A percentile compares a stretch with the other conserved stretches of the same genome.
These are phyloP conservation scores for Taeniopygia guttata DNA, from an alignment of 2,797 vertebrate species.

Conservation along the genomic window DNA sequence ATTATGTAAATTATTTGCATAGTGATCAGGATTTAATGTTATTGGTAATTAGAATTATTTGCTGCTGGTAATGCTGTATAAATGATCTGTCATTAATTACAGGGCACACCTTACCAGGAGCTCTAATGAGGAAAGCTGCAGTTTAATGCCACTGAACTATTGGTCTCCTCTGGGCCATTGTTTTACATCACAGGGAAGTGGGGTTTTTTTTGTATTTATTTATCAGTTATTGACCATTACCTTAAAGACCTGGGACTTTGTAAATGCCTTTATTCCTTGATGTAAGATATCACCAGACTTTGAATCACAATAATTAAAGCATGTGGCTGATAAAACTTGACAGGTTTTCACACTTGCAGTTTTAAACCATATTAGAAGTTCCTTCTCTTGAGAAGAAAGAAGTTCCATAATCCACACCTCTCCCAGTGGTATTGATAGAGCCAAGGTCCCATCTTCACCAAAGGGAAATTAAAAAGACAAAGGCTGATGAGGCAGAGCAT, in stretches of 20 bases:
- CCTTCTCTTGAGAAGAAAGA: neutral
- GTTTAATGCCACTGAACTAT: neutral
- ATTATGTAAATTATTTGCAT: slow-evolving; percentile 72
- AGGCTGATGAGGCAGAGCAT: neutral
- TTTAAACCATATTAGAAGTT: neutral
- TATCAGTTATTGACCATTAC: neutral
- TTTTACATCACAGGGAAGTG: neutral
- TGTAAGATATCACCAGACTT: neutral
- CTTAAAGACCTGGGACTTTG: neutral
- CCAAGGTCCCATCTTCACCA: neutral
- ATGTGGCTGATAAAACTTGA: neutral
- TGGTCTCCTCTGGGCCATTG: neutral
- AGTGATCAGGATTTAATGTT: slow-evolving; percentile 64
- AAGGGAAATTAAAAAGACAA: neutral
- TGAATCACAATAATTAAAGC: neutral
- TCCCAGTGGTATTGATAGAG: neutral
- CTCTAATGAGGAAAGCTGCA: slow-evolving; percentile 19
- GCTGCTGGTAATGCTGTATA: slow-evolving; percentile 50
- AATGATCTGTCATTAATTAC: slow-evolving; percentile 59
- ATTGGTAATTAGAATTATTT: slow-evolving; percentile 68
- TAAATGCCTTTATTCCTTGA: neutral
- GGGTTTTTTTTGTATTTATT: neutral
- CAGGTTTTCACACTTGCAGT: neutral
- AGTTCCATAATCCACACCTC: neutral
- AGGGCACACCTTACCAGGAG: slow-evolving; percentile 26